These are phyloP conservation scores for Ornithorhynchus anatinus DNA, from an alignment of 2,113 vertebrate species.

Conservation along the genomic window DNA sequence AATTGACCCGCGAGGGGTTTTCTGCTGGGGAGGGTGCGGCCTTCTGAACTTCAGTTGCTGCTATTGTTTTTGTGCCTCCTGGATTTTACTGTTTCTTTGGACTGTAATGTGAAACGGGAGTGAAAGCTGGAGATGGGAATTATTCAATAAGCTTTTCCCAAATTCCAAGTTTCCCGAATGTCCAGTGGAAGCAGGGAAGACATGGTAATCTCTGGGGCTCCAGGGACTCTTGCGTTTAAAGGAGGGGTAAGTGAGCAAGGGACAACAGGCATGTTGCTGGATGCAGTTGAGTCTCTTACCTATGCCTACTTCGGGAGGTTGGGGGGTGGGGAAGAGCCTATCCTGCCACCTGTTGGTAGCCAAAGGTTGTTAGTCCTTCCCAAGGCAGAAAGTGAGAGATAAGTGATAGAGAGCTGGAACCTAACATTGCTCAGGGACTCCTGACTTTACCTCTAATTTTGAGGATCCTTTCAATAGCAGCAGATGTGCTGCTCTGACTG, in stretches of 20 bases:
- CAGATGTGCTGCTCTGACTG: fast-evolving
- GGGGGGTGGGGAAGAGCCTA: slow-evolving; percentile 33
- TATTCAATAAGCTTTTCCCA: too few relatives aligned
- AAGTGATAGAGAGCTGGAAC: too few relatives aligned
- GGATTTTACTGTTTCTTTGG: too few relatives aligned
- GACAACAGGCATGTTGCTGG: background rate
- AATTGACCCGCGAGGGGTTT: background rate
- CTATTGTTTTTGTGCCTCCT: too few relatives aligned
- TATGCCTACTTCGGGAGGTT: background rate
- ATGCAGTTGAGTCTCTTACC: slow-evolving; percentile 51
- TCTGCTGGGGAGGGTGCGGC: background rate
- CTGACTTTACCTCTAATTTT: background rate
- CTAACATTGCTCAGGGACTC: background rate
- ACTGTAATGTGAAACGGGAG: too few relatives aligned
- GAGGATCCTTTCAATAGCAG: fast-evolving
- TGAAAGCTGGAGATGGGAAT: too few relatives aligned
- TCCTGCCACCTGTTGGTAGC: slow-evolving; percentile 71
- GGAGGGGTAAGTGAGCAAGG: background rate
- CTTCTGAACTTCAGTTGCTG: too few relatives aligned
- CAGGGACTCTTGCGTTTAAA: background rate
- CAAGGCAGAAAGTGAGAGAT: background rate
- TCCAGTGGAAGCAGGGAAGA: too few relatives aligned
- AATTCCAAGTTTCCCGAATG: too few relatives aligned
- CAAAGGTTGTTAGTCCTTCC: slow-evolving; percentile 2
- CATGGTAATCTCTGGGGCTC: background rate